Evolutionary conservation across 1,140 invertebrate species (phyloP).

Genomic region (Anadara kagoshimensis): DNA sequence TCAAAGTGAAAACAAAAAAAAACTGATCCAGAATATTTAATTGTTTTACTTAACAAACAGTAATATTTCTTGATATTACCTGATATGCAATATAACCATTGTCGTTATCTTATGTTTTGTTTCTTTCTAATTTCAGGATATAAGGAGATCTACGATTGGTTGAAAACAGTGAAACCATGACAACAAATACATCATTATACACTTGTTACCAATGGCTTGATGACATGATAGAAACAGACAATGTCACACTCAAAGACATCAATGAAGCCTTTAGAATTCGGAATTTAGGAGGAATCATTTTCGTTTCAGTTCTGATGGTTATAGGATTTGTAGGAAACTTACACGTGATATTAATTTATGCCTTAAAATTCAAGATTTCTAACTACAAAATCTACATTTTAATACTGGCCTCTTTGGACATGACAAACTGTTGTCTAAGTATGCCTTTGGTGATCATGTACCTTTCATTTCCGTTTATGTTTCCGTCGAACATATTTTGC

Average conservation of each 20-base stretch:
- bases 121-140: no score
- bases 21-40: no score
- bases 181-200: no score
- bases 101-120: no score
- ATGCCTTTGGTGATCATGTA: constrained; percentile 20
- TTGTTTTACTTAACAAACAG: no score
- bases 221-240: background rate
- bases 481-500: constrained; percentile 44
- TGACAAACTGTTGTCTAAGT: constrained; percentile 15
- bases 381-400: constrained; percentile 23
- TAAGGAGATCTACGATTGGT: no score
- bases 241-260: constrained; percentile 5
- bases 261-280: background rate
- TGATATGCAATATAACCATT: no score
- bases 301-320: background rate
- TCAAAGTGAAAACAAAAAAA: no score
- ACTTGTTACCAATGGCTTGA: constrained; percentile 11
- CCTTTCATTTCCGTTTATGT: constrained; percentile 14
- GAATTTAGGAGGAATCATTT: constrained; percentile 3
- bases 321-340: constrained; percentile 2
- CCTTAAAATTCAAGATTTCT: background rate
- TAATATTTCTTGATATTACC: no score
- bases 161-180: no score
- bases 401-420: constrained; percentile 14
- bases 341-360: background rate